Evolutionary conservation across 2,113 vertebrate genomes (phyloP), one percentile per base, ranked within the genome.

Genomic region (Tympanuchus pallidicinctus): DNA sequence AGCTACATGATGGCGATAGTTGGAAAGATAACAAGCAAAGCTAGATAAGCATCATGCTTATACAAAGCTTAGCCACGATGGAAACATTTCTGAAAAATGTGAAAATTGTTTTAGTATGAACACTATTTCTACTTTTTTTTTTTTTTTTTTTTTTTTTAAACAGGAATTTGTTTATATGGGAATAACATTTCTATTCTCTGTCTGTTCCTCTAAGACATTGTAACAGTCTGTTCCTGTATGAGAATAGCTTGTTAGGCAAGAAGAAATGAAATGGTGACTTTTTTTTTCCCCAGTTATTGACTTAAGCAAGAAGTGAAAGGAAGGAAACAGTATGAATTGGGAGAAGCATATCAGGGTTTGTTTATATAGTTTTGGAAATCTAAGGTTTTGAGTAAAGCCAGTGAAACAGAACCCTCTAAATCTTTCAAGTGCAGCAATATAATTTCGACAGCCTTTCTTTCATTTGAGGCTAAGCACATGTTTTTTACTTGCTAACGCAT

Each of bases 361-460:
- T 60, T 94, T 70, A 64, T 40, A 43, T 18, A 50, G 79, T 36
- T 67, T 43, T 59, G 61, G 50, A 80, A 86, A 83, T 48, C 38
- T 74, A 71, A 64, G 22, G n/a, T 61, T 91, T 74, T 80, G 60
- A 28, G 59, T 70, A 54, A 85, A 82, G 52, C 13, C 54, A 77
- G 40, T 40, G 66, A 77, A 93, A 52, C 34, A 92, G 86, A 75
- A 14, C 24, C 27, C n/a, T 90, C 81, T 47, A 60, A 50, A 78
- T 60, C 47, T 90, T 89, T 59, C 71, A 50, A 81, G 90, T 28
- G 34, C 36, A 64, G 25, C 87, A 86, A 90, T 54, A 61, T 32
- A 92, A 91, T 43, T 30, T 59, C 43, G 4, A 92, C 36, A 28
- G 47, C 16, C 38, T 77, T 92, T 82, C 79, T 92, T 92, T 93